Conservation (phyloP, 2,113 vertebrate species). For the Gymnorhina tibicen region DNA sequence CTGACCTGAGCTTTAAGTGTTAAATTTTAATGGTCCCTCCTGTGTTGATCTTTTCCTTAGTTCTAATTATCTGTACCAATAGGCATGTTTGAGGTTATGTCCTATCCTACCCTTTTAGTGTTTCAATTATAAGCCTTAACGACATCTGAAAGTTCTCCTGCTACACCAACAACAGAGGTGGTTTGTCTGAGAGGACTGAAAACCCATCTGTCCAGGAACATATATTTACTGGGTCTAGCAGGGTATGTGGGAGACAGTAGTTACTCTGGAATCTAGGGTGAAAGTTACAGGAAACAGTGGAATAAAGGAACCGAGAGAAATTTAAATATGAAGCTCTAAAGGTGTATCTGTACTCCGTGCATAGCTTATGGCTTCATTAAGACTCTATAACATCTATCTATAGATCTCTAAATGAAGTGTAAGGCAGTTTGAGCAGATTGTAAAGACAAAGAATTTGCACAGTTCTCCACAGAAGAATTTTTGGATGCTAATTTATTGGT, state of each 20-base stretch:
- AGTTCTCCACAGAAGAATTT: background rate
- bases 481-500: background rate
- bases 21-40: background rate
- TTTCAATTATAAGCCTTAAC: background rate
- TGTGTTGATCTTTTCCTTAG: background rate
- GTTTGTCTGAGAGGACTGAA: background rate
- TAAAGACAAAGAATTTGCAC: background rate
- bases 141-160: background rate
- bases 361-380: background rate
- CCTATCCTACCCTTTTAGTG: background rate
- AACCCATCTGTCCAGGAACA: background rate
- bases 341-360: accelerated
- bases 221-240: background rate
- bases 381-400: background rate
- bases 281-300: background rate
- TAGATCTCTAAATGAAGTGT: background rate
- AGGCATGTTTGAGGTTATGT: background rate
- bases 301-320: background rate
- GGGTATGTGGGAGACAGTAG: background rate
- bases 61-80: background rate
- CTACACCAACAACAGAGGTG: background rate
- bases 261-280: background rate
- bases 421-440: background rate
- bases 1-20: background rate
- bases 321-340: background rate